Base-by-base conservation (phyloP, 2,888 invertebrate species). In the Rutpela maculata region DNA sequence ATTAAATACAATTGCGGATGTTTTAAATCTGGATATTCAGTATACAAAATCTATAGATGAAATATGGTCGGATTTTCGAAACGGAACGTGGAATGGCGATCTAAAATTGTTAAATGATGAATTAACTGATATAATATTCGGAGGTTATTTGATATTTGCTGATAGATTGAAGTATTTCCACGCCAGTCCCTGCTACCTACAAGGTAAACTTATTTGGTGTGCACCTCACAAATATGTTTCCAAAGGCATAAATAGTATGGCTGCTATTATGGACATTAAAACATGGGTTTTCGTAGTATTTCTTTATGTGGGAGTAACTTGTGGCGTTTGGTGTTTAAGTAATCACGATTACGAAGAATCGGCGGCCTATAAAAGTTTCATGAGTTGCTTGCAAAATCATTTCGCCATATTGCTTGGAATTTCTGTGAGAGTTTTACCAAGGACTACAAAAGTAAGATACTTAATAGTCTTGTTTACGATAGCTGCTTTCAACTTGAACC, bases 181-280 rank as follows among this genome's bases (percentile, higher is more conserved):
- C 10, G 17, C 0, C 7, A 63, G 63, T 31, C 63, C 35, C 3
- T n/a, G 5, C 15, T 63, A 63, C n/a, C 3, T 22, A 3, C 17
- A 22, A n/a, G 17, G 26, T n/a, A 22, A 35, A 63, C n/a, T 63
- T 12, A n/a, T 63, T 31, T 63, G 63, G 63, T 63, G 63, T 17
- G n/a, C 63, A 35, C 63, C 63, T 10, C 22, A 63, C 63, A 17
- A 35, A 31, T n/a, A 10, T 35, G 15, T 63, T 11, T 15, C 17
- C 17, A 31, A 63, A 31, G 26, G n/a, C 9, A 11, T 63, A 10
- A 31, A 31, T 10, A 63, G 7, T 12, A 31, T 31, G 1, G 7
- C n/a, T 3, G 26, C 9, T n/a, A 31, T 35, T 35, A 17, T 22
- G 31, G 9, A 35, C 7, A 10, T 31, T 17, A 1, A 17, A 4